Conservation (phyloP, 2,113 vertebrate genomes). For the Apteryx mantelli region DNA sequence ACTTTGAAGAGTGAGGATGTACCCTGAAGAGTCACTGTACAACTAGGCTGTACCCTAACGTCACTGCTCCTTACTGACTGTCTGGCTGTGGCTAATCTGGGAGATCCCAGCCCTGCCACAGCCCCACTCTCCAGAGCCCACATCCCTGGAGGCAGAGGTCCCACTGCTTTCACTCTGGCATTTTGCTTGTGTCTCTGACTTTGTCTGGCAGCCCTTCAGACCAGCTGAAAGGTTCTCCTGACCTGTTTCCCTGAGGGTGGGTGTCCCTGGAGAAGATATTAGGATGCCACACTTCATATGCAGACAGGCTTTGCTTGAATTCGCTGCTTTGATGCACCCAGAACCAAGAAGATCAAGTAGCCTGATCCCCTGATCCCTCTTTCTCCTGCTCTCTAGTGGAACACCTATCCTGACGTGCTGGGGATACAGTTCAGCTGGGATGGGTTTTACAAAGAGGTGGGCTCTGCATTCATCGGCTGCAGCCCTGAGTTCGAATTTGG, state of each 20-base stretch:
- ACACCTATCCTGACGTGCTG: constrained; percentile 85
- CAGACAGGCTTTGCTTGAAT: not conserved
- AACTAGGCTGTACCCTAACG: no score
- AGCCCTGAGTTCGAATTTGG: constrained; percentile 96
- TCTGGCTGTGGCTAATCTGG: no score
- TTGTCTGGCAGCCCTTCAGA: not conserved
- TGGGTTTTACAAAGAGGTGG: constrained; percentile 90
- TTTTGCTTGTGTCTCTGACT: not conserved
- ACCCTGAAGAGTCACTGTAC: no score
- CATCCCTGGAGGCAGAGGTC: not conserved
- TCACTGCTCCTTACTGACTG: no score
- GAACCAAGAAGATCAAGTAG: rapidly evolving
- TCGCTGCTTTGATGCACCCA: not conserved
- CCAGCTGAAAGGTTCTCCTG: not conserved
- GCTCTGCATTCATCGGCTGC: constrained; percentile 88
- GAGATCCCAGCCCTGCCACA: not conserved
- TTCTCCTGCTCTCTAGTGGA: constrained; percentile 79
- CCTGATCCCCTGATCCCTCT: not conserved
- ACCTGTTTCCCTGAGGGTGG: not conserved
- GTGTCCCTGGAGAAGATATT: rapidly evolving
- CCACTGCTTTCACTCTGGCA: no score
- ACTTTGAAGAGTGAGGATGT: not conserved
- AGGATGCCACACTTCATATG: rapidly evolving
- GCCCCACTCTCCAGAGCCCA: no score
- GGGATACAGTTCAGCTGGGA: constrained; percentile 95